phyloP scores from a whole-genome alignment of 1,140 invertebrate genomes.

The Euglossa dilemma region DNA sequence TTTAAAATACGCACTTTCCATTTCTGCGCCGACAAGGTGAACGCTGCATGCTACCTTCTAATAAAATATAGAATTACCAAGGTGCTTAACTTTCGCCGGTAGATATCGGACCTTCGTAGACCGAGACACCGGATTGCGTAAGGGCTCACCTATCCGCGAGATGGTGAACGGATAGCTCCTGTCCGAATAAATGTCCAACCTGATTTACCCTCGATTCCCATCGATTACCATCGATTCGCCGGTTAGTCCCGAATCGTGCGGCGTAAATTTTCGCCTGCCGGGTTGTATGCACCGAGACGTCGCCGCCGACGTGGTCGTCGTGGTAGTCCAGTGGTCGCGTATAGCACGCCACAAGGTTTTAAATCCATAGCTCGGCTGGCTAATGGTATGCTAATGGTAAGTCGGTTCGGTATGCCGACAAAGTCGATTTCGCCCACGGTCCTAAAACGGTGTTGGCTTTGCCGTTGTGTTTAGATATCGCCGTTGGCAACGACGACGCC shows the following conservation, averaged over 20 bases:
- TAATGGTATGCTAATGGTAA: background rate
- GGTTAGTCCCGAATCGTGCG: no score
- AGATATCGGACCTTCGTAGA: slow-evolving; percentile 22
- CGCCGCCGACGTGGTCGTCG: no score
- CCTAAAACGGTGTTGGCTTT: background rate
- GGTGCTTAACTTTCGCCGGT: slow-evolving; percentile 25
- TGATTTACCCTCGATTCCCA: background rate
- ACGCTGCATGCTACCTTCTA: background rate
- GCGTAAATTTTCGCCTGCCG: no score
- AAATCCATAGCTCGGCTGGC: background rate
- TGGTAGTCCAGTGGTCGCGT: background rate
- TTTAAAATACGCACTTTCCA: slow-evolving; percentile 29
- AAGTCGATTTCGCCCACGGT: background rate
- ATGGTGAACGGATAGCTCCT: slow-evolving; percentile 11
- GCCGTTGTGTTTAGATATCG: background rate
- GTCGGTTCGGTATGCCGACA: background rate
- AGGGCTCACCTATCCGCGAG: slow-evolving; percentile 13
- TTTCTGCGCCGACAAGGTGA: slow-evolving; percentile 9
- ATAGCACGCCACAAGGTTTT: background rate
- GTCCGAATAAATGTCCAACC: slow-evolving; percentile 3
- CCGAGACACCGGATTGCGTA: slow-evolving; percentile 3
- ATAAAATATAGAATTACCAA: slow-evolving; percentile 18
- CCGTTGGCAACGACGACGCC: background rate
- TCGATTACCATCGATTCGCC: background rate
- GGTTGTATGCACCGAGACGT: background rate